Evolutionary conservation across 2,888 invertebrate species (phyloP).

Genomic region (Mechanitis mazaeus): DNA sequence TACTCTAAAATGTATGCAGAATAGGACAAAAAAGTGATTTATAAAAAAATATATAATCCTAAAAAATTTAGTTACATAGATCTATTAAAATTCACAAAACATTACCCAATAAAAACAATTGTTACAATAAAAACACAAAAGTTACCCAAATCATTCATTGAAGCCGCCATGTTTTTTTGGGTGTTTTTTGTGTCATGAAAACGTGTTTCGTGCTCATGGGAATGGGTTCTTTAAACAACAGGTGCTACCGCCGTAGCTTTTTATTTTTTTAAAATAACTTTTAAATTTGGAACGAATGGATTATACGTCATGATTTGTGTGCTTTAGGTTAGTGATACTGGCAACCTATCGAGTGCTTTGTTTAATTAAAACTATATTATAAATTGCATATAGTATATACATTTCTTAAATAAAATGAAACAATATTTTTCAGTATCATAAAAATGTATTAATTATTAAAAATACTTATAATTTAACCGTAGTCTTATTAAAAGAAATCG

Average conservation of each 20-base stretch:
- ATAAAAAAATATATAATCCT: too few relatives aligned
- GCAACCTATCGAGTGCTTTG: not conserved
- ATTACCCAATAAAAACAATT: slow-evolving; percentile 10
- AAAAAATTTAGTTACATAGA: too few relatives aligned
- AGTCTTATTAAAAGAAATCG: too few relatives aligned
- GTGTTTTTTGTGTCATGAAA: slow-evolving; percentile 47
- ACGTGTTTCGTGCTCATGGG: slow-evolving; percentile 60
- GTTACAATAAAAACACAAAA: slow-evolving; percentile 11
- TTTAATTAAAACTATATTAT: not conserved
- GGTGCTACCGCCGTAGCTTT: slow-evolving; percentile 45
- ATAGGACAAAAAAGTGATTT: too few relatives aligned
- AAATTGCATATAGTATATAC: too few relatives aligned
- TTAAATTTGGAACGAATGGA: slow-evolving; percentile 23
- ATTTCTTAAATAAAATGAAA: too few relatives aligned
- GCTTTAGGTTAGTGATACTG: slow-evolving; percentile 9
- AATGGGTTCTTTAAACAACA: slow-evolving; percentile 58
- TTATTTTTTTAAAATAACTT: slow-evolving; percentile 13
- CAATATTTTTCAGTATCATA: too few relatives aligned
- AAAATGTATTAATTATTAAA: too few relatives aligned
- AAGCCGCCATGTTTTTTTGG: slow-evolving; percentile 43
- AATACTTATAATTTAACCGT: too few relatives aligned
- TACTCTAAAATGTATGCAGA: too few relatives aligned
- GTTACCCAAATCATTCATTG: slow-evolving; percentile 17
- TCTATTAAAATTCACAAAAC: slow-evolving; percentile 2
- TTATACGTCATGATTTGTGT: slow-evolving; percentile 17